Base-by-base conservation (phyloP, 2,113 vertebrate species). In the Pachycephala philippinensis region DNA sequence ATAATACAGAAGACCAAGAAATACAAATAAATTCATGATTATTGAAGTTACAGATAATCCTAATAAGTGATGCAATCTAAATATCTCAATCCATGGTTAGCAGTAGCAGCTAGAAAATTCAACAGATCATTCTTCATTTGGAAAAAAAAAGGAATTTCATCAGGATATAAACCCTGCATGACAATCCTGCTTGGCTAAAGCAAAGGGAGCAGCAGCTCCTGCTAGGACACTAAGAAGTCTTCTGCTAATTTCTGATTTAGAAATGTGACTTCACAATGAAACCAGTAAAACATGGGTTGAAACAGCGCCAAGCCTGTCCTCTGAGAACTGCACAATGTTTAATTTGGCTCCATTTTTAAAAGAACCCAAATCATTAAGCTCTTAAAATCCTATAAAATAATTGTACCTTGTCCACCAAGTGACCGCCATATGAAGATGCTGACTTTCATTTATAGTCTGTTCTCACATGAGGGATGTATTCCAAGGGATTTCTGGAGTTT, bases 1-100 rank as follows among this genome's bases (percentile, higher is more conserved):
- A 53, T 26, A 53, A 66, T 52, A 33, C 5, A 61, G 56, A 70
- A 66, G 20, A 42, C 15, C 4, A 68, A 40, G 24, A 89, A 84
- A 84, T 30, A 49, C 9, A 89, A 84, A 53, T 19, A 24, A 15
- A 24, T 59, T 59, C 2, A 27, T 24, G 8, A 7, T 44, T 52
- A 59, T 6, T 75, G 11, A 11, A 53, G 35, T n/a, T 66, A 49
- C 28, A 89, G 66, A 33, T 19, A 64, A 85, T 35, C 68, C 42
- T 15, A 49, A 3, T 1, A 61, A 65, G 28, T 28, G 30, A 56
- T 40, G 14, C 21, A 63, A 64, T 52, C 14, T 19, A 39, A 59
- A 13, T 17, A 50, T 33, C 15, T 61, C 45, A 13, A 44, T 27
- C 39, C 2, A 0, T 2, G 13, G n/a, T 23, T 21, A 53, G 57